Evolutionary conservation across 2,797 vertebrate species (phyloP), one percentile per base, ranked within the genome.

Genomic region (Epinephelus coioides): DNA sequence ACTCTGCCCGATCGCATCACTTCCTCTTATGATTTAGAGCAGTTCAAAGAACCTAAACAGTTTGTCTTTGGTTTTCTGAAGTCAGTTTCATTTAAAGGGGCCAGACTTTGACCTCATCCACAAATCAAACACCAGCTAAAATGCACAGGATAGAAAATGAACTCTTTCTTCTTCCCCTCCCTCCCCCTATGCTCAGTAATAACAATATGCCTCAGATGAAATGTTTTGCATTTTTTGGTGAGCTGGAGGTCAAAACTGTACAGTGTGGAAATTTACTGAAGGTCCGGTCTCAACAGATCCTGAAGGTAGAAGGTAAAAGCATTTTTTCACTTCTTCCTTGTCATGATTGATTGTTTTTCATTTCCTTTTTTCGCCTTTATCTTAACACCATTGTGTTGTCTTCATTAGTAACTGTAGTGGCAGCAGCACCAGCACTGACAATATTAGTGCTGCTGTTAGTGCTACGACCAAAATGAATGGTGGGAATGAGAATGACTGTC

Each of bases 251-350:
- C 40, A 43, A 12, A 43, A 3, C 40, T 43, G 40, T 10, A 43
- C 40, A 43, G 54, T 9, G 40, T 25, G 17, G 17, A 81, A 72
- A 88, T 91, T 82, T 87, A 82, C 69, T 79, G 56, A 43, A 73
- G 75, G 73, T 79, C 56, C 72, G 69, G 64, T 85, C 49, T 6
- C 6, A 73, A 86, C 81, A 82, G 4, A 85, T 69, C 84, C 86
- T 71, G 10, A 51, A 64, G 63, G 72, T 69, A 49, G 67, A 72
- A 57, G 44, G 34, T 8, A 34, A 34, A 1, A 34, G 34, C 19
- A 63, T 43, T 66, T 68, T 7, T 74, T 74, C 13, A 51, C 4
- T 0, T 3, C 53, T 51, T 38, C 17, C 25, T 43, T 12, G 12
- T 60, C 74, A 18, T 68, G 44, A 65, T 19, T 72, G 27, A 62